Base-by-base conservation (phyloP, 2,888 invertebrate species). In the Sinhomidia bicolor region DNA sequence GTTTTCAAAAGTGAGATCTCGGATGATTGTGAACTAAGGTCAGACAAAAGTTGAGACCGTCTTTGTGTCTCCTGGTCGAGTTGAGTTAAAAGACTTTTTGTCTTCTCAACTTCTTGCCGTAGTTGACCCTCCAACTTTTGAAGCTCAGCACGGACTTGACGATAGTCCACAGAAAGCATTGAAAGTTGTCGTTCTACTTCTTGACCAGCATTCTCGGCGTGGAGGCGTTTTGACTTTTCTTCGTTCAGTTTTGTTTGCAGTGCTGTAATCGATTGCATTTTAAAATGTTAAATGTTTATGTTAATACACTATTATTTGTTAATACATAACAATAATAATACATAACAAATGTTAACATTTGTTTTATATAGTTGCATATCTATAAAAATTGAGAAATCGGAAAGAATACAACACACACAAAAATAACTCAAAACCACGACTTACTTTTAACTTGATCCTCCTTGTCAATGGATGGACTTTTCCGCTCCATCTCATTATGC, bases 141-240 rank as follows among this genome's bases (percentile, higher is more conserved):
- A 90, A 98, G 94, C 87, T 94, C 94, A 17, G 91, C 90, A 87
- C 97, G 95, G 93, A 98, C 97, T 93, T 98, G 97, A n/a, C 98
- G 95, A 93, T 98, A 97, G 94, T 99, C 99, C 1, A 99, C 98
- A 23, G 97, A 97, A 44, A 99, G 95, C 97, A 98, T 98, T 12
- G 97, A 98, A 93, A 98, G 97, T 94, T 98, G 98, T 0, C 99
- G 95, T 93, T 99, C 99, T 93, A 97, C 97, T 93, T 98, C 98
- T 94, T 99, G 97, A 17, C 96, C 96, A 89, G 96, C 95, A 71
- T 97, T 95, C 93, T 99, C 99, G 0, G 97, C 96, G 92, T 97
- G 96, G 93, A 98, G 97, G 76, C 98, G 95, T 4, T 96, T 96
- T 82, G 95, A 95, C 93, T 98, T 98, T 94, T 99, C 99, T 93